Base-by-base conservation (phyloP, 1,140 invertebrate genomes). In the Hylaeus anthracinus region DNA sequence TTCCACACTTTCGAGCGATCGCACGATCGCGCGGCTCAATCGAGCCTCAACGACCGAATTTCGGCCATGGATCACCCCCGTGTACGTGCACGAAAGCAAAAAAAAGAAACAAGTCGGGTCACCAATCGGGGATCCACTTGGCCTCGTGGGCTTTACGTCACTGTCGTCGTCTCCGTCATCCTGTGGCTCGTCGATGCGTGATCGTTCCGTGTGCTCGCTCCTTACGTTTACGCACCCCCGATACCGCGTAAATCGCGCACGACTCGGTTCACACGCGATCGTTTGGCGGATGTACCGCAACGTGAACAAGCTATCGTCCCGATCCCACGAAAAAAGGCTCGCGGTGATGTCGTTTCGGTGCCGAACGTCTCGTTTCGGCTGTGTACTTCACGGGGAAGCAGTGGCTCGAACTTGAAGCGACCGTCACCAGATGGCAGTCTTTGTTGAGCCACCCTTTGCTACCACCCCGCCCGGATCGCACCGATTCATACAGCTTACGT, bases 351-450 rank as follows among this genome's bases (percentile, higher is more conserved):
- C 77, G 77, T 79, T 69, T 77, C 66, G 48, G 51, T 37, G 73
- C 58, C 55, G 73, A 71, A 64, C 72, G 82, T 80, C 90, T 89
- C 88, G 84, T 90, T 91, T 91, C 87, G 89, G 89, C 83, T 83
- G 83, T 92, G 91, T 89, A 90, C 90, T 92, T 87, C 91, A 90
- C 88, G 91, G 90, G 90, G 88, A 88, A 90, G 88, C 75, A 87
- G 89, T 89, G 88, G 84, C 80, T 79, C 83, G 71, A 79, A 84
- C 84, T 90, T 91, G 61, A 55, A 69, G 6, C 61, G 66, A 78
- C 70, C 78, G 43, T 80, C 88, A 89, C 83, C 90, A 92, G 92
- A 92, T 92, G 90, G 82, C 90, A 75, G 61, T 79, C 74, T 77
- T 48, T 70, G 56, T 77, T 64, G 83, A 77, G 61, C 84, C 74